Conservation (phyloP, 1,140 invertebrate species). For the Macrobrachium rosenbergii region DNA sequence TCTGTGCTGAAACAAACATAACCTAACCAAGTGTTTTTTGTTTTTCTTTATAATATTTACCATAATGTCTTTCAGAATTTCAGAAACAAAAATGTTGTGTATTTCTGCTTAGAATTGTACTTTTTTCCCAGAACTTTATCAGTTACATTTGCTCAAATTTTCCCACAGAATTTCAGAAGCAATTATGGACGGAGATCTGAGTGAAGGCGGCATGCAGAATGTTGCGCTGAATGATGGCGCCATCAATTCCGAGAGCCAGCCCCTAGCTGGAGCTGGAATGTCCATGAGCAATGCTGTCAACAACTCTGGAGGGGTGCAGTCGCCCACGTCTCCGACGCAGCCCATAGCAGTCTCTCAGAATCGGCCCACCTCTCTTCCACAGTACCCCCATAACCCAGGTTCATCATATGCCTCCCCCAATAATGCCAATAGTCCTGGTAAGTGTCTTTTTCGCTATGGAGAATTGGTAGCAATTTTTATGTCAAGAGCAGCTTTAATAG, state of each 20-base stretch:
- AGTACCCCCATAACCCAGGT: constrained; percentile 51
- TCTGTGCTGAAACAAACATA: no score
- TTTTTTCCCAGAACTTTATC: background rate
- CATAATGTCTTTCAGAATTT: background rate
- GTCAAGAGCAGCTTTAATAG: no score
- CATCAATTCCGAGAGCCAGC: background rate
- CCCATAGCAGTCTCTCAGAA: constrained; percentile 36
- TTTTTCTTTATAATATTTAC: background rate
- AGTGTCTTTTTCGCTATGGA: background rate
- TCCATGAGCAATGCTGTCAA: constrained; percentile 22
- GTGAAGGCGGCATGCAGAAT: constrained; percentile 49
- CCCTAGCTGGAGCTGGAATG: constrained; percentile 2
- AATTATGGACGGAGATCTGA: constrained; percentile 53
- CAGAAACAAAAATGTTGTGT: background rate
- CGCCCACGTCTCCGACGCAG: constrained; percentile 7
- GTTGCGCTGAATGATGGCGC: constrained; percentile 37
- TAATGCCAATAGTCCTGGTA: constrained; percentile 54
- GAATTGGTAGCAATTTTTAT: no score
- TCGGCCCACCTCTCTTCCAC: constrained; percentile 49
- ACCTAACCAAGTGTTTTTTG: no score
- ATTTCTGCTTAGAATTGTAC: background rate
- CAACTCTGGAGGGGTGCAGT: constrained; percentile 13
- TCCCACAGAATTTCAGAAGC: constrained; percentile 1
- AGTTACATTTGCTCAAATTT: background rate
- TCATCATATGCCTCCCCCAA: constrained; percentile 49